A percentile compares a stretch with the other conserved stretches of the same genome.
phyloP scores from a whole-genome alignment of 2,113 vertebrate genomes.

The Arvicanthis niloticus region DNA sequence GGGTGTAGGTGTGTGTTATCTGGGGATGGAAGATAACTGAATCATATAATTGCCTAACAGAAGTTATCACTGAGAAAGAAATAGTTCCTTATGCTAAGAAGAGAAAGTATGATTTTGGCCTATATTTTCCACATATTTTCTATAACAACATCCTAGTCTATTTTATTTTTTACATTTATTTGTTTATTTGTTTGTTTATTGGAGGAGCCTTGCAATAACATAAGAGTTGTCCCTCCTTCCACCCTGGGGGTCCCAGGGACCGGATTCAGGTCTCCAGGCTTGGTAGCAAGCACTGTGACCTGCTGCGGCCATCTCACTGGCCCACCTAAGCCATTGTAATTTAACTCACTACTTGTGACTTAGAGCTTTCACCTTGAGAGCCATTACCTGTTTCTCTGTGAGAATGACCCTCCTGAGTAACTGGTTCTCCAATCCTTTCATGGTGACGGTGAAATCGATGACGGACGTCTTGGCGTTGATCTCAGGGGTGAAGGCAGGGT shows the following conservation, averaged over 20 bases:
- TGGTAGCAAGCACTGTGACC: background rate
- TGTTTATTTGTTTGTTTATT: background rate
- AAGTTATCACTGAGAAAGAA: conserved; percentile 35
- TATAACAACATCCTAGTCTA: background rate
- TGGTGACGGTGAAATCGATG: conserved; percentile 90
- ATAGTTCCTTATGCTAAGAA: conserved; percentile 17
- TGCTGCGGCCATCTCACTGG: background rate
- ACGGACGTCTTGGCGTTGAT: conserved; percentile 89
- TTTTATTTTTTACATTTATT: background rate
- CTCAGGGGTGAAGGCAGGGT: conserved; percentile 89
- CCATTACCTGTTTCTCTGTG: conserved; percentile 89
- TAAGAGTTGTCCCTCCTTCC: background rate
- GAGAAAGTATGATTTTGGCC: background rate
- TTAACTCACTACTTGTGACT: background rate
- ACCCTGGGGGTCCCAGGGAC: background rate
- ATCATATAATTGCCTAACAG: background rate
- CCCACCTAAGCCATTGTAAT: background rate
- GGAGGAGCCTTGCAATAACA: background rate
- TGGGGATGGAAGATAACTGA: background rate
- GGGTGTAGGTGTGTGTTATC: background rate
- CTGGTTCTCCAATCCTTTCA: conserved; percentile 90
- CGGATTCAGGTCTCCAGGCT: background rate
- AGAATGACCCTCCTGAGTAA: conserved; percentile 89
- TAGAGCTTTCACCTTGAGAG: background rate
- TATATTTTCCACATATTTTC: background rate